Evolutionary conservation across 2,797 vertebrate genomes (phyloP), one percentile per base, ranked within the genome.

Genomic region (Chaunax sp.): DNA sequence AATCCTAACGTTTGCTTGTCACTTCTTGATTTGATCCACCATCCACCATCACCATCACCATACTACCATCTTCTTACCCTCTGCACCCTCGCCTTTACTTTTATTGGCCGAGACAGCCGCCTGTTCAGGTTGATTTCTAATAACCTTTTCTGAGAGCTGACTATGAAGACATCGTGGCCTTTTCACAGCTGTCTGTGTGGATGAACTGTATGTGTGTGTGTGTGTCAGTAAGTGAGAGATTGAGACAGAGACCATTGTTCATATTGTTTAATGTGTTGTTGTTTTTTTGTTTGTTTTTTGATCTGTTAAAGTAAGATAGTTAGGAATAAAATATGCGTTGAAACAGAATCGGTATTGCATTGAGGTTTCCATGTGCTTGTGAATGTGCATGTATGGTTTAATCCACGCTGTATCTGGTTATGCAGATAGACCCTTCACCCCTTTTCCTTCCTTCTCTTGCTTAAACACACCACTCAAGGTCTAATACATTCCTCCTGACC

Each of bases 111-210:
- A 90, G 90, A 88, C 88, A 85, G 80, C 79, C 61, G 81, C 68
- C 82, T 86, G 71, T 92, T 90, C 84, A 49, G 46, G 82, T 83
- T 94, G 92, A 94, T 91, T 87, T 88, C 89, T 86, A 89, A 92
- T 93, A 93, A 93, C 92, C 93, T 93, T 93, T 93, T 88, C 86
- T 90, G 76, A 88, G 86, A 81, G 84, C 88, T 84, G 81, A 87
- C 85, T 89, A 81, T 93, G 87, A 93, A 92, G 90, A 87, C 85
- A 85, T 80, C 12, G 43, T 94, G 92, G 89, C 93, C 92, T 94
- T 94, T 94, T 92, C 90, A 85, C 83, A 79, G 86, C 68, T 69
- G 66, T 49, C 7, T 75, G 50, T 25, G n/a, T 46, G 20, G 56
- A 10, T 38, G 30, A 10, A 23, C 18, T 51, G 51, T 69, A 44